Conservation (phyloP, 2,888 invertebrate species). For the Diloba caeruleocephala region DNA sequence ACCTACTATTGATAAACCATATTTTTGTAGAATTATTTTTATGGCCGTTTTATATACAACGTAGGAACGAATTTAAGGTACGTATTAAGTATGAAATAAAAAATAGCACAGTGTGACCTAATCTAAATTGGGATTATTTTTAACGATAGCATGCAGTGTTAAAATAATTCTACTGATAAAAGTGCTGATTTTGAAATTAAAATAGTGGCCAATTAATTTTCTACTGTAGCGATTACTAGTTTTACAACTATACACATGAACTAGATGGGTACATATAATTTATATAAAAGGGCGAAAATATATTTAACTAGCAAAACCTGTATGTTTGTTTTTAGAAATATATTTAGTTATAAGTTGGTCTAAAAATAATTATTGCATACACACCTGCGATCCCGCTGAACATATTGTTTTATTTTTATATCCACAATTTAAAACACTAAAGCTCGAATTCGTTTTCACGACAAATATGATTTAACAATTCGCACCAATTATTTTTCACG, state of each 20-base stretch:
- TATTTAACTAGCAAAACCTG: too few relatives aligned
- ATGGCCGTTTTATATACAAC: too few relatives aligned
- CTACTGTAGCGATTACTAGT: slow-evolving; percentile 12
- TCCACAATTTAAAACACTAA: slow-evolving; percentile 52
- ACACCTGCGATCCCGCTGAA: slow-evolving; percentile 87
- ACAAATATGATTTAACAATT: slow-evolving; percentile 42
- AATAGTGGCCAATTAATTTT: slow-evolving; percentile 16
- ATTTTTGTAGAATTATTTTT: too few relatives aligned
- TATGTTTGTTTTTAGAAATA: too few relatives aligned
- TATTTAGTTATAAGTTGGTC: too few relatives aligned
- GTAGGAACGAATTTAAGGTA: too few relatives aligned
- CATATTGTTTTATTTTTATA: slow-evolving; percentile 69
- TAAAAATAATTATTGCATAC: slow-evolving; percentile 15
- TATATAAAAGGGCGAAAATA: too few relatives aligned
- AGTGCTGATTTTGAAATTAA: slow-evolving; percentile 25
- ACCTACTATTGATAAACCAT: too few relatives aligned
- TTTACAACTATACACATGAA: too few relatives aligned
- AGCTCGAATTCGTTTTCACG: slow-evolving; percentile 42
- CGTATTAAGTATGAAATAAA: slow-evolving; percentile 1
- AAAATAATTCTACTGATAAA: slow-evolving; percentile 28
- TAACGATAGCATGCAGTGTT: slow-evolving; percentile 25
- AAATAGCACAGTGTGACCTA: neutral
- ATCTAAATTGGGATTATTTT: neutral
- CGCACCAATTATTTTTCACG: slow-evolving; percentile 54
- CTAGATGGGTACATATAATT: too few relatives aligned